Conservation (phyloP, 1,140 invertebrate species). For the Meloidogyne exigua region DNA sequence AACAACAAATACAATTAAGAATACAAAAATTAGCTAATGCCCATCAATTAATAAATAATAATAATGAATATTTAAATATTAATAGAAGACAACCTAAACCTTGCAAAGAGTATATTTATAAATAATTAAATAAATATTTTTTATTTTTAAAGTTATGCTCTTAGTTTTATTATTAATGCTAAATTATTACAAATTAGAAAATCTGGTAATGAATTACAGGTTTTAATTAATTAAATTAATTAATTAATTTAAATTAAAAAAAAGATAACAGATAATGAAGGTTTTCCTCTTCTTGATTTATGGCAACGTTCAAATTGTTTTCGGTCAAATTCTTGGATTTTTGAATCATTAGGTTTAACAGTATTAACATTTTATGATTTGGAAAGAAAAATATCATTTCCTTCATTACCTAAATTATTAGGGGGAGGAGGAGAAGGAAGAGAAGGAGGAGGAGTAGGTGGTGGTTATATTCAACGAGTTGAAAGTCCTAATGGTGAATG, state of each 20-base stretch:
- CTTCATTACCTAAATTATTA: neutral
- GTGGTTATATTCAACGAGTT: slow-evolving; percentile 15
- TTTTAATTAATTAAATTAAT: slow-evolving; percentile 25
- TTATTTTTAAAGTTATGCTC: slow-evolving; percentile 39
- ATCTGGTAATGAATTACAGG: slow-evolving; percentile 45
- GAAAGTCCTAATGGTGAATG: slow-evolving; percentile 22
- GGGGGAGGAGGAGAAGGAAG: neutral
- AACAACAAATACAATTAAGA: neutral
- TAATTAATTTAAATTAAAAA: slow-evolving; percentile 10
- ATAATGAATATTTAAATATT: neutral
- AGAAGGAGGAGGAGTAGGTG: no score
- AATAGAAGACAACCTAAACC: neutral
- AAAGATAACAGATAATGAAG: slow-evolving; percentile 45
- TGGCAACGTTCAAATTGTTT: slow-evolving; percentile 44
- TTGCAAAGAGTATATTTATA: slow-evolving; percentile 4
- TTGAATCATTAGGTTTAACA: slow-evolving; percentile 44
- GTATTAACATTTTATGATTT: slow-evolving; percentile 33
- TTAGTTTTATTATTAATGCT: slow-evolving; percentile 44
- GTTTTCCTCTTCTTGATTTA: slow-evolving; percentile 47
- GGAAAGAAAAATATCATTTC: slow-evolving; percentile 25
- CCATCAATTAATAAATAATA: neutral
- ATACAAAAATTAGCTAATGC: neutral
- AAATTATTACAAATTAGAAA: slow-evolving; percentile 41
- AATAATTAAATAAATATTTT: no score
- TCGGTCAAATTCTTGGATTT: slow-evolving; percentile 34